Evolutionary conservation across 2,797 vertebrate genomes (phyloP).

Genomic region (Trichosurus vulpecula): DNA sequence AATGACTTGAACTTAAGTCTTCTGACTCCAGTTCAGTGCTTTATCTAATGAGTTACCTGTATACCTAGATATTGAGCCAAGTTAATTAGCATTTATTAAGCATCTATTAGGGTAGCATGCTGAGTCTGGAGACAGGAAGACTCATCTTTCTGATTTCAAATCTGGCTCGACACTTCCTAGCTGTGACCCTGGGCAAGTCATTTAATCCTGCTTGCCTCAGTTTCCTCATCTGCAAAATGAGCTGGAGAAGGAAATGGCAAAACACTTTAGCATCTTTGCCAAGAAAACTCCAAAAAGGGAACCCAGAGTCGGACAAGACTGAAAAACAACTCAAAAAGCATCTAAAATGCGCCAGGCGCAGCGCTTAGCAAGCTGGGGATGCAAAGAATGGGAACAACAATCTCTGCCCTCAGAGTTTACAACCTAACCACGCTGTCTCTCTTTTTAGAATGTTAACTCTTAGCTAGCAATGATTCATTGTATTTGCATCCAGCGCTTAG

Average conservation of each 20-base stretch:
- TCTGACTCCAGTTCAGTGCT: neutral
- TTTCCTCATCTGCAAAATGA: neutral
- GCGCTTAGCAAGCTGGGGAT: neutral
- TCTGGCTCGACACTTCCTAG: neutral
- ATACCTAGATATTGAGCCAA: neutral
- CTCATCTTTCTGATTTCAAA: neutral
- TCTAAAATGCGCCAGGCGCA: accelerated
- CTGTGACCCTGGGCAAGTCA: neutral
- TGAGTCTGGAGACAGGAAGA: neutral
- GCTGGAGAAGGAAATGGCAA: neutral
- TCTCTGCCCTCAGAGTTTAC: neutral
- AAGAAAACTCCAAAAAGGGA: neutral
- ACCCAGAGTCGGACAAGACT: neutral
- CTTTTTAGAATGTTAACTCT: neutral
- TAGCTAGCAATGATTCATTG: neutral
- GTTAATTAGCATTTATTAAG: neutral
- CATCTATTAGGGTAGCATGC: neutral
- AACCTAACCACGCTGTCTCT: neutral
- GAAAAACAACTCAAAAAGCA: neutral
- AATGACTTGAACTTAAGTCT: neutral
- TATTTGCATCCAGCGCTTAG: neutral
- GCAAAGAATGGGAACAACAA: neutral
- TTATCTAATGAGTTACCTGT: neutral
- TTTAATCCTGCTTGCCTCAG: neutral
- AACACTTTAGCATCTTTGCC: neutral